Conservation (phyloP, 2,888 invertebrate species). For the Ormyrus labotus region DNA sequence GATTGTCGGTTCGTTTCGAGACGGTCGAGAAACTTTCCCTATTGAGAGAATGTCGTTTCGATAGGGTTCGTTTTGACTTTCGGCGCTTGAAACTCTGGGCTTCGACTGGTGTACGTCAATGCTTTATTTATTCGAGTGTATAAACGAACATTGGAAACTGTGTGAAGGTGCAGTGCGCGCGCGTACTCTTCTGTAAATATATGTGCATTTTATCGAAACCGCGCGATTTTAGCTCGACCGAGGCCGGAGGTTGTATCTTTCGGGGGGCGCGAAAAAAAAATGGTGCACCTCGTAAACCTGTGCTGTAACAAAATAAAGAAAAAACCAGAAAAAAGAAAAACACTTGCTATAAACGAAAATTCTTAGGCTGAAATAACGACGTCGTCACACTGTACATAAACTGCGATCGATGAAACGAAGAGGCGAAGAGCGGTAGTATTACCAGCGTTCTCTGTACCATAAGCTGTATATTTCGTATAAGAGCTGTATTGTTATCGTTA, state of each 20-base stretch:
- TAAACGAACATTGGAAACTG: too few species aligned
- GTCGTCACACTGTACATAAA: slow-evolving; percentile 41
- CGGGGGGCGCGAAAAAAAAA: neutral
- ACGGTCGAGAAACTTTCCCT: too few species aligned
- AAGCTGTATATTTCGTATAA: slow-evolving; percentile 73
- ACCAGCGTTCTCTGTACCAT: slow-evolving; percentile 68
- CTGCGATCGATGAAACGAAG: slow-evolving; percentile 51
- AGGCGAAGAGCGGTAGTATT: slow-evolving; percentile 52
- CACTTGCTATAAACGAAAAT: neutral
- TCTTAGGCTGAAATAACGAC: slow-evolving; percentile 12
- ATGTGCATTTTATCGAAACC: slow-evolving; percentile 35
- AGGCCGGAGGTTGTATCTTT: neutral
- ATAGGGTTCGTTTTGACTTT: too few species aligned
- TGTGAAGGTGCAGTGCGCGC: too few species aligned
- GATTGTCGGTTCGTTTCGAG: too few species aligned
- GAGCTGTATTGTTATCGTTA: slow-evolving; percentile 71
- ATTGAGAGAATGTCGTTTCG: too few species aligned
- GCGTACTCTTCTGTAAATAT: slow-evolving; percentile 40
- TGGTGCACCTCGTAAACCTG: slow-evolving; percentile 12
- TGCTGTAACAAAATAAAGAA: neutral
- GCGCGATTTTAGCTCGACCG: neutral
- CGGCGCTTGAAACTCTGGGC: too few species aligned
- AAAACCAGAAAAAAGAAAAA: neutral
- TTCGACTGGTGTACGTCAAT: too few species aligned
- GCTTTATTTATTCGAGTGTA: too few species aligned